Conservation (phyloP, 2,113 vertebrate species). For the Gymnogyps californianus region DNA sequence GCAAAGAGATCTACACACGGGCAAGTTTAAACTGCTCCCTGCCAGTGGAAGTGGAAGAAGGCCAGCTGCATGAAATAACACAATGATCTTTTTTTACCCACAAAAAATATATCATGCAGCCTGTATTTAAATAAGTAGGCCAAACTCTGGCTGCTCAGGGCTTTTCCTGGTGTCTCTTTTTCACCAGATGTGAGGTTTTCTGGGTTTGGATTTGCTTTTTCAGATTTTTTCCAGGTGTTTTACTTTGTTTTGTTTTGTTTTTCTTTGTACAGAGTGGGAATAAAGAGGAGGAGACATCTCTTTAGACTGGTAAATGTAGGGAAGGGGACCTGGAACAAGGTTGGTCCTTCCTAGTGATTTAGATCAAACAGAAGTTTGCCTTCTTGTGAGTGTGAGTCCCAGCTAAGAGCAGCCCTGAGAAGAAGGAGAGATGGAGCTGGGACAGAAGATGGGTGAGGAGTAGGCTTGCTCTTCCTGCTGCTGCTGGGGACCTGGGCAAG, state of each 20-base stretch:
- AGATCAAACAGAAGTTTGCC: neutral
- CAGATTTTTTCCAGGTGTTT: neutral
- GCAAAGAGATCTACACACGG: neutral
- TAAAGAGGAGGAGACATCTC: neutral
- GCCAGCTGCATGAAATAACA: slow-evolving; percentile 15
- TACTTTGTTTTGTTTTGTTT: neutral
- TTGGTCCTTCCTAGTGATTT: neutral
- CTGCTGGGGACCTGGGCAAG: neutral
- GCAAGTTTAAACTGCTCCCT: neutral
- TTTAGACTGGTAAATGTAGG: neutral
- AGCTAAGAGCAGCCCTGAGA: neutral
- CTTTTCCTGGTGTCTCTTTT: neutral
- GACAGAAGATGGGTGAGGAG: neutral
- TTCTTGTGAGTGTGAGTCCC: neutral
- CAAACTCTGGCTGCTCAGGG: neutral
- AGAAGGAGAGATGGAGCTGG: neutral
- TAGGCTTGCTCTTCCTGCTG: neutral
- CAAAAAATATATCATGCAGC: neutral
- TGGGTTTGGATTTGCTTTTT: neutral
- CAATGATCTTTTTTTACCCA: neutral
- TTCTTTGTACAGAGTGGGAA: neutral
- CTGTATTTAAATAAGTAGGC: neutral
- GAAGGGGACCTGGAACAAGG: neutral
- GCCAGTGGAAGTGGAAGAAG: neutral
- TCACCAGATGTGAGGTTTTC: neutral